These are phyloP conservation scores for Epinotia nisella DNA, from an alignment of 2,888 invertebrate species.

Conservation along the genomic window DNA sequence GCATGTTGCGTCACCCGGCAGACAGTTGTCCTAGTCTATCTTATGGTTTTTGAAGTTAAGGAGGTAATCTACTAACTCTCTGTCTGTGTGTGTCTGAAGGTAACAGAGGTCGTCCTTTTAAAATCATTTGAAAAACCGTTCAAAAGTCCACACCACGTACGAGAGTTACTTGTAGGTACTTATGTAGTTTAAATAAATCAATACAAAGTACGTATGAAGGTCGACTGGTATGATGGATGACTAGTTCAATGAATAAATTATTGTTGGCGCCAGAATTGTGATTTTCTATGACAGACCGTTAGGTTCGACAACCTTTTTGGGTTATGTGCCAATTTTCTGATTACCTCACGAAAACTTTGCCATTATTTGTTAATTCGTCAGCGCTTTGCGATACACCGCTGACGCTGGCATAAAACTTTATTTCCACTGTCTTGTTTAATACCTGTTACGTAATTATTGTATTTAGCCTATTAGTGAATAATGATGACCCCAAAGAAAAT, in stretches of 20 bases:
- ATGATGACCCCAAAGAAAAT: too few species aligned
- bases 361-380: background rate
- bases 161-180: background rate
- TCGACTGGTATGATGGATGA: background rate
- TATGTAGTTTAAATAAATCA: background rate
- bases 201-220: constrained; percentile 7
- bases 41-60: background rate
- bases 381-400: background rate
- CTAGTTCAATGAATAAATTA: constrained; percentile 17
- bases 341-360: background rate
- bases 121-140: background rate
- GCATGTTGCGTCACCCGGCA: too few species aligned
- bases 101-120: background rate
- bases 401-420: background rate
- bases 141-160: background rate
- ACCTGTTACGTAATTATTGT: too few species aligned
- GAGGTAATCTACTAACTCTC: too few species aligned
- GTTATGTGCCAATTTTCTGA: constrained; percentile 10
- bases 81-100: too few species aligned
- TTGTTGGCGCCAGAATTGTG: constrained; percentile 29
- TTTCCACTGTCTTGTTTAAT: too few species aligned
- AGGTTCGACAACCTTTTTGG: constrained; percentile 32
- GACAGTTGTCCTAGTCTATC: background rate
- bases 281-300: constrained; percentile 10
- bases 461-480: too few species aligned